These are phyloP conservation scores for Acropternis orthonyx DNA, from an alignment of 2,797 vertebrate species.

Conservation along the genomic window DNA sequence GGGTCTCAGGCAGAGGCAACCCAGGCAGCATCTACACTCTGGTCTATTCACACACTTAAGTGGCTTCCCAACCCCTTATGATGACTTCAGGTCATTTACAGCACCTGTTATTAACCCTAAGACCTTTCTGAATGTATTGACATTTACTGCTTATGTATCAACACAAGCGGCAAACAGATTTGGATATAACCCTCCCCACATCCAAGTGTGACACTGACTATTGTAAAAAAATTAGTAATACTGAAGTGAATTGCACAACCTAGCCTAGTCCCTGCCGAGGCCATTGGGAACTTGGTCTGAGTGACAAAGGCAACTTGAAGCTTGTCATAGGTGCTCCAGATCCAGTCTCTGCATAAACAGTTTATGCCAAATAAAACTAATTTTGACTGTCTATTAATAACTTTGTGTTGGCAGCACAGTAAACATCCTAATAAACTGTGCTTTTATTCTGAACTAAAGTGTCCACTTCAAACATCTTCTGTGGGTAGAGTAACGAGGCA, in stretches of 20 bases:
- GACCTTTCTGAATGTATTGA: neutral
- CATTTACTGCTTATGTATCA: neutral
- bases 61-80: neutral
- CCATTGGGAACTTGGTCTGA: neutral
- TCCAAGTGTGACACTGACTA: neutral
- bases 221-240: neutral
- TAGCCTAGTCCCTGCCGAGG: neutral
- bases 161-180: neutral
- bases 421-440: neutral
- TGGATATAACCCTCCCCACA: neutral
- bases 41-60: neutral
- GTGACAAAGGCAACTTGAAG: neutral
- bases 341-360: neutral
- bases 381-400: neutral
- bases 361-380: neutral
- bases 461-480: neutral
- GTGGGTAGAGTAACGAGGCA: neutral
- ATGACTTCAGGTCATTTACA: neutral
- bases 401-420: neutral
- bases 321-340: neutral
- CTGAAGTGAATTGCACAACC: neutral
- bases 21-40: neutral
- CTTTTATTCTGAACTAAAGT: neutral
- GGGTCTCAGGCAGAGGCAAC: neutral
- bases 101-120: neutral